Conservation (phyloP, 2,113 vertebrate genomes). For the Cyphomyrus plagiostoma region DNA sequence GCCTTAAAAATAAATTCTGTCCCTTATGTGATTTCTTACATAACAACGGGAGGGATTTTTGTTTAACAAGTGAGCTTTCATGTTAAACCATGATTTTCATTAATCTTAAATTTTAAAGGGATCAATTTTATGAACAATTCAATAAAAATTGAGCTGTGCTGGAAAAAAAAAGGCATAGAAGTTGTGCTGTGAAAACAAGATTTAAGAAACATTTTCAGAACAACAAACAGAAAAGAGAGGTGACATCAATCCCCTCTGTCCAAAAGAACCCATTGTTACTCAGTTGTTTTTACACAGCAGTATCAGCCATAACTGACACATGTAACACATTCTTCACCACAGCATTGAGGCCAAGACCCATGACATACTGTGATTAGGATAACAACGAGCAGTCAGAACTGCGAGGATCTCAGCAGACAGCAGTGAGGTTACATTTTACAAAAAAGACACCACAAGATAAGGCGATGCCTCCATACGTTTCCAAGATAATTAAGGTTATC, state of each 20-base stretch:
- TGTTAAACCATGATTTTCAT: background rate
- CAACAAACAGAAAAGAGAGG: background rate
- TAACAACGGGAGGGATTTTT: background rate
- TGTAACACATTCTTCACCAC: background rate
- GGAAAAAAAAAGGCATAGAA: background rate
- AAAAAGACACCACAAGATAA: background rate
- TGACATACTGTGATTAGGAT: background rate
- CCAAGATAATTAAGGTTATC: background rate
- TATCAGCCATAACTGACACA: background rate
- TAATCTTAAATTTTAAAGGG: background rate
- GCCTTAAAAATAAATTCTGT: background rate
- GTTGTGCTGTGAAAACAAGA: background rate
- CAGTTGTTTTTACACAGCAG: background rate
- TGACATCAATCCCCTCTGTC: background rate
- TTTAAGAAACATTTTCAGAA: background rate
- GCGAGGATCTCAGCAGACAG: background rate
- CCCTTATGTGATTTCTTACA: background rate
- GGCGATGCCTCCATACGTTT: background rate
- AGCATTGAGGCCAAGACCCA: background rate
- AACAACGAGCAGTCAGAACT: background rate
- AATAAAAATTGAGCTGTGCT: background rate
- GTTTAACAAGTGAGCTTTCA: background rate
- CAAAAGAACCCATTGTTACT: background rate
- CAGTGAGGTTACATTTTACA: background rate
- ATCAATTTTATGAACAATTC: background rate